These are phyloP conservation scores for Halictus rubicundus DNA, from an alignment of 1,140 invertebrate species.

Conservation along the genomic window DNA sequence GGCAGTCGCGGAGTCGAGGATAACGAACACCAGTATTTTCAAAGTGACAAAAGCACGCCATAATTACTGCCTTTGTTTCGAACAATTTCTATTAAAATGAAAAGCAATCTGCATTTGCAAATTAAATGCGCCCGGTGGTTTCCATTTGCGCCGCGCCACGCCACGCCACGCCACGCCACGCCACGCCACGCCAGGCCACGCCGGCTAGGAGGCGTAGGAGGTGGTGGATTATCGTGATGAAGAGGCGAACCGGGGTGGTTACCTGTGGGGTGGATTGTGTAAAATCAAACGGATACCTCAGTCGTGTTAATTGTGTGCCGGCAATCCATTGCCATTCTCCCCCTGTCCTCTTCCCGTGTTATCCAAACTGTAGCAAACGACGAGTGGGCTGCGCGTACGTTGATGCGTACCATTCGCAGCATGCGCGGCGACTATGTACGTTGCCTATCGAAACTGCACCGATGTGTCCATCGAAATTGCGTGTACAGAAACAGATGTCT, in stretches of 20 bases:
- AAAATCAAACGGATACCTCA: conserved; percentile 73
- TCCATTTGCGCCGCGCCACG: conserved; percentile 23
- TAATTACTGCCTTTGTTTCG: conserved; percentile 77
- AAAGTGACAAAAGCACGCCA: conserved; percentile 57
- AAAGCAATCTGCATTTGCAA: conserved; percentile 78
- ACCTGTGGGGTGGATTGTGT: conserved; percentile 59
- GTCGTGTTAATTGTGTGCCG: conserved; percentile 73
- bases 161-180: too few species aligned
- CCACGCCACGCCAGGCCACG: neutral
- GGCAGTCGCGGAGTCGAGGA: conserved; percentile 8
- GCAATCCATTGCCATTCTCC: conserved; percentile 68
- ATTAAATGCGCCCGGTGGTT: conserved; percentile 71
- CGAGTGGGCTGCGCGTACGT: neutral
- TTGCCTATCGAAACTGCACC: too few species aligned
- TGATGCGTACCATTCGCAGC: neutral
- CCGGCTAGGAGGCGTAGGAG: conserved; percentile 24
- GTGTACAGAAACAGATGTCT: too few species aligned
- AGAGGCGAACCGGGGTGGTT: conserved; percentile 60
- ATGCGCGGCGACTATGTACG: too few species aligned
- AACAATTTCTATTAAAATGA: conserved; percentile 79
- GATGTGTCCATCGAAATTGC: too few species aligned
- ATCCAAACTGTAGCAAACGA: neutral
- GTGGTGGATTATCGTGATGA: conserved; percentile 67
- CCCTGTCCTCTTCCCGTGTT: neutral
- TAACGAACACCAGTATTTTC: conserved; percentile 47